Percentiles rank a stretch among this genome's conserved stretches.
These are phyloP conservation scores for Dreissena rostriformis DNA, from an alignment of 1,140 invertebrate species.

Conservation along the genomic window DNA sequence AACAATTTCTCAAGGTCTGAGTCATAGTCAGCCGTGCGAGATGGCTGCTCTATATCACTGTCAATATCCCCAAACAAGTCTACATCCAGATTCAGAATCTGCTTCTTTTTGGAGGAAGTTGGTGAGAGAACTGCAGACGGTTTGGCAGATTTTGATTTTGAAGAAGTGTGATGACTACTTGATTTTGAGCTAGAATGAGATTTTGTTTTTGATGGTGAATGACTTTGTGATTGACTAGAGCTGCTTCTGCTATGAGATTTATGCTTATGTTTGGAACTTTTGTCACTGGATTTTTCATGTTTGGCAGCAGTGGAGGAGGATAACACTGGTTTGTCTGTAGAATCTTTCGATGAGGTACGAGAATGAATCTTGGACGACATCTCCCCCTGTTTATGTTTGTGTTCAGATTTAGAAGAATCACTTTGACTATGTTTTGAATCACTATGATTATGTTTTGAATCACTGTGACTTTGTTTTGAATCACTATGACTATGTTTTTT, in stretches of 20 bases:
- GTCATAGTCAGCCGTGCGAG: slow-evolving; percentile 64
- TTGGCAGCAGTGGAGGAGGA: slow-evolving; percentile 1
- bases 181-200: slow-evolving; percentile 32
- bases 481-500: slow-evolving; percentile 1
- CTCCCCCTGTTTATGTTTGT: too few relatives aligned
- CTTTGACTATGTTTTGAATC: neutral
- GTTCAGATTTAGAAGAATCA: neutral
- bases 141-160: slow-evolving; percentile 3
- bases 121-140: neutral
- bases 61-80: slow-evolving; percentile 68
- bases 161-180: neutral
- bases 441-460: neutral
- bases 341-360: slow-evolving; percentile 8
- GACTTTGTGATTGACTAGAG: slow-evolving; percentile 3
- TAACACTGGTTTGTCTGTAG: neutral
- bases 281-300: slow-evolving; percentile 1
- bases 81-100: slow-evolving; percentile 64
- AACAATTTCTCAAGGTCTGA: slow-evolving; percentile 81
- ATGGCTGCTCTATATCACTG: slow-evolving; percentile 33
- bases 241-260: slow-evolving; percentile 25
- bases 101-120: slow-evolving; percentile 54
- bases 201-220: neutral
- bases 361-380: too few relatives aligned
- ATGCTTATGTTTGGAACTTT: slow-evolving; percentile 8
- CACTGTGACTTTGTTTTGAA: neutral